These are phyloP conservation scores for Spialia ferax DNA, from an alignment of 2,888 invertebrate species.

Conservation along the genomic window DNA sequence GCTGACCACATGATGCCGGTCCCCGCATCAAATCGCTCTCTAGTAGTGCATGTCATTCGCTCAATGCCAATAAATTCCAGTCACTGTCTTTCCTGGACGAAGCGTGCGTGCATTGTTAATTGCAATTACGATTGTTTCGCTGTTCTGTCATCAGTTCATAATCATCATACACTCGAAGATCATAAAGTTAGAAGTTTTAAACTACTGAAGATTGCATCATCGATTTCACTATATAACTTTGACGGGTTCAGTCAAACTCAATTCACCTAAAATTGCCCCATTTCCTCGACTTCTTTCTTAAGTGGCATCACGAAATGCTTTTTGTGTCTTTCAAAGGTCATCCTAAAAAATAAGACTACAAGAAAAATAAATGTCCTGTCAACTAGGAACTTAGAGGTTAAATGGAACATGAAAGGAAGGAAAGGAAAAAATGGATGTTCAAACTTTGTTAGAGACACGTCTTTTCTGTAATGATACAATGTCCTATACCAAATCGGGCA, in stretches of 20 bases:
- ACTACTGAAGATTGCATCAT: background rate
- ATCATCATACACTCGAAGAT: background rate
- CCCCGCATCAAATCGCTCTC: slow-evolving; percentile 12
- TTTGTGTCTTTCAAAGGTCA: slow-evolving; percentile 25
- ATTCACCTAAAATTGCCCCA: background rate
- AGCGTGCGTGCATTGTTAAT: slow-evolving; percentile 28
- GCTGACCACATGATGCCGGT: background rate
- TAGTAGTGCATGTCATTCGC: slow-evolving; percentile 33
- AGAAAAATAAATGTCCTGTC: slow-evolving; percentile 10
- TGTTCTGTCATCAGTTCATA: too few species aligned
- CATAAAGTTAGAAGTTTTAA: background rate
- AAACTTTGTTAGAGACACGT: background rate
- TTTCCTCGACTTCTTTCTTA: slow-evolving; percentile 12
- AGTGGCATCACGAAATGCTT: slow-evolving; percentile 18
- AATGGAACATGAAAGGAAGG: background rate
- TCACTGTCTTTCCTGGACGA: slow-evolving; percentile 22
- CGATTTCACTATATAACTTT: slow-evolving; percentile 14
- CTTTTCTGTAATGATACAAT: slow-evolving; percentile 1
- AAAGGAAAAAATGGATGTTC: background rate
- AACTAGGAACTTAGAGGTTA: background rate
- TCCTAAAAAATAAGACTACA: slow-evolving; percentile 12
- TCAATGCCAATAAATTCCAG: slow-evolving; percentile 38
- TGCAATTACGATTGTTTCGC: slow-evolving; percentile 25
- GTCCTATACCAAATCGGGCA: slow-evolving; percentile 13
- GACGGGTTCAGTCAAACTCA: slow-evolving; percentile 2